Evolutionary conservation across 2,113 vertebrate species (phyloP).

Genomic region (Verasper variegatus): DNA sequence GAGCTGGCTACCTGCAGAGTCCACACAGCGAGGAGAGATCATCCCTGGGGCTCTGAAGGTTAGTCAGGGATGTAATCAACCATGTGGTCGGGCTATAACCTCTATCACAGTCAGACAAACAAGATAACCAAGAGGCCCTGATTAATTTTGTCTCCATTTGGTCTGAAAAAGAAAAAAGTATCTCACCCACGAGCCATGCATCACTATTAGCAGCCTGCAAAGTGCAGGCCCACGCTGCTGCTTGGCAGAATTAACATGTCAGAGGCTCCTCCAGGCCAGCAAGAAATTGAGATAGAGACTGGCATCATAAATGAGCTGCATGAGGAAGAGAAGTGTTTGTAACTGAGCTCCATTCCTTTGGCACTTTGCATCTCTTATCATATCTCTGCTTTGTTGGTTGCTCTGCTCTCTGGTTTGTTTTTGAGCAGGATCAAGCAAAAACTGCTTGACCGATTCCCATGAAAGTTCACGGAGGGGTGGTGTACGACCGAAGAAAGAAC

Average conservation of each 20-base stretch:
- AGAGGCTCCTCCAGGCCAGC: constrained; percentile 4
- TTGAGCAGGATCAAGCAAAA: background rate
- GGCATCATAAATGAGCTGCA: constrained; percentile 13
- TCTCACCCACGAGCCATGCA: constrained; percentile 39
- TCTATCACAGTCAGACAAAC: constrained; percentile 42
- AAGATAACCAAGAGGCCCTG: constrained; percentile 53
- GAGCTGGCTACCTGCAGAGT: constrained; percentile 1
- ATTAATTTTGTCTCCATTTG: constrained; percentile 42
- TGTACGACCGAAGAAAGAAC: too few relatives aligned
- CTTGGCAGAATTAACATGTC: constrained; percentile 51
- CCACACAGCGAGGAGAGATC: constrained; percentile 30
- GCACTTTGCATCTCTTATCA: background rate
- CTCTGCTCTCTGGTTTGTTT: too few relatives aligned
- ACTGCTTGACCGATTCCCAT: background rate
- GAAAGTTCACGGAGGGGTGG: background rate
- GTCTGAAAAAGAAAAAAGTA: constrained; percentile 8
- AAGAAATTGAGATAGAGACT: constrained; percentile 9
- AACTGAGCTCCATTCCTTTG: background rate
- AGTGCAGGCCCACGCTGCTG: constrained; percentile 49
- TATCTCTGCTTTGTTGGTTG: background rate
- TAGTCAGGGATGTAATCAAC: constrained; percentile 58
- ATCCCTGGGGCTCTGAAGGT: constrained; percentile 42
- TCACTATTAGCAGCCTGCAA: constrained; percentile 52
- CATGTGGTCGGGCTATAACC: constrained; percentile 54
- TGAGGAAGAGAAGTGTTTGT: constrained; percentile 1